Percentiles rank a stretch among this genome's conserved stretches.
phyloP scores from a whole-genome alignment of 2,797 vertebrate genomes.

The Anguilla obscura region DNA sequence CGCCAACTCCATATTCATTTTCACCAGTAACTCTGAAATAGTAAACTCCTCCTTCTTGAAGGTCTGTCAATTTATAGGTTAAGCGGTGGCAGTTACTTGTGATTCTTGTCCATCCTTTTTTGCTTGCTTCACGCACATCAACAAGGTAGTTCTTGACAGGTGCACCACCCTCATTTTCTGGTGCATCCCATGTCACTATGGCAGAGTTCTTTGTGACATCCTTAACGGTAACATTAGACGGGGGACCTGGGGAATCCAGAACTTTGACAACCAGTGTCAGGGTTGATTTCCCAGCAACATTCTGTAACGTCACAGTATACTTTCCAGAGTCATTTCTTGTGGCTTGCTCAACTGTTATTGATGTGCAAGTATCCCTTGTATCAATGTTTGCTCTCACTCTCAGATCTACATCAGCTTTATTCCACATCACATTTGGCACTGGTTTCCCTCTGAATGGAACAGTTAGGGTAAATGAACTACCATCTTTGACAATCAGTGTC shows the following conservation, averaged over 20 bases:
- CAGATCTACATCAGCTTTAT: slow-evolving; percentile 89
- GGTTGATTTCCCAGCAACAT: slow-evolving; percentile 80
- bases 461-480: slow-evolving; percentile 87
- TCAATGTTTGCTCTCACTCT: slow-evolving; percentile 85
- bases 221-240: slow-evolving; percentile 76
- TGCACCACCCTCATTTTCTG: slow-evolving; percentile 94
- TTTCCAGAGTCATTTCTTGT: slow-evolving; percentile 94
- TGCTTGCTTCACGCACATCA: slow-evolving; percentile 93
- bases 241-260: slow-evolving; percentile 93
- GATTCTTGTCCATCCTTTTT: slow-evolving; percentile 91
- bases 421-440: slow-evolving; percentile 87
- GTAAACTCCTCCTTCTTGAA: slow-evolving; percentile 92
- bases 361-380: slow-evolving; percentile 79
- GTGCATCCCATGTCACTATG: slow-evolving; percentile 90
- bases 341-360: slow-evolving; percentile 88
- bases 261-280: slow-evolving; percentile 90
- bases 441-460: slow-evolving; percentile 93
- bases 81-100: slow-evolving; percentile 87
- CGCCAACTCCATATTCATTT: slow-evolving; percentile 90
- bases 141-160: slow-evolving; percentile 90
- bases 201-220: slow-evolving; percentile 90
- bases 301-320: slow-evolving; percentile 90
- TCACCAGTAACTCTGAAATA: slow-evolving; percentile 94
- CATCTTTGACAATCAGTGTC: slow-evolving; percentile 88
- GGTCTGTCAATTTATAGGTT: slow-evolving; percentile 84